Percentiles rank a stretch among this genome's conserved stretches.
These are phyloP conservation scores for Calameuta filiformis DNA, from an alignment of 2,888 invertebrate genomes.

Conservation along the genomic window DNA sequence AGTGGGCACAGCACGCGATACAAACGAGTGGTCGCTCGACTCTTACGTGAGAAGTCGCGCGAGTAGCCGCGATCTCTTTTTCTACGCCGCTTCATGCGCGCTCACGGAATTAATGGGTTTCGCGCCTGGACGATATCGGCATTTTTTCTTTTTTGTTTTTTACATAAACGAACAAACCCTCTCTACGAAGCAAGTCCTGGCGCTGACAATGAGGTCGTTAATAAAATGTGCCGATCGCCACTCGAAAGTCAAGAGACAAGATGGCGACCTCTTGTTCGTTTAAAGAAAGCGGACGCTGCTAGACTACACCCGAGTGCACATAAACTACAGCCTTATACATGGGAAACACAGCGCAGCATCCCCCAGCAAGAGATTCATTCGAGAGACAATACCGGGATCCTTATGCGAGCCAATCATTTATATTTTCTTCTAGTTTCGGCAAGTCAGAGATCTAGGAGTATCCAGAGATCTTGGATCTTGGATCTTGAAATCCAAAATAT, in stretches of 20 bases:
- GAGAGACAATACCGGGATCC: no score
- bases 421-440: no score
- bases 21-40: slow-evolving; percentile 44
- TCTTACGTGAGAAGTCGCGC: neutral
- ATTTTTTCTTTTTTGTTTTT: slow-evolving; percentile 10
- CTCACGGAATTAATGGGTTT: neutral
- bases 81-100: neutral
- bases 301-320: no score
- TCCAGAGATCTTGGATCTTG: no score
- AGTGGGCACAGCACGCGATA: slow-evolving; percentile 51
- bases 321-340: neutral
- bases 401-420: no score
- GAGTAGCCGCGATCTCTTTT: neutral
- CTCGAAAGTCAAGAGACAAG: neutral
- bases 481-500: neutral
- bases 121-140: neutral
- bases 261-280: neutral
- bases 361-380: no score
- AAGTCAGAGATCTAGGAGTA: no score
- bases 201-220: neutral
- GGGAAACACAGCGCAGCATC: neutral
- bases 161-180: neutral
- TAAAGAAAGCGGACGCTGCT: neutral
- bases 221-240: neutral
- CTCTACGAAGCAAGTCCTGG: no score